phyloP scores from a whole-genome alignment of 2,113 vertebrate species.

The Archocentrus centrarchus region DNA sequence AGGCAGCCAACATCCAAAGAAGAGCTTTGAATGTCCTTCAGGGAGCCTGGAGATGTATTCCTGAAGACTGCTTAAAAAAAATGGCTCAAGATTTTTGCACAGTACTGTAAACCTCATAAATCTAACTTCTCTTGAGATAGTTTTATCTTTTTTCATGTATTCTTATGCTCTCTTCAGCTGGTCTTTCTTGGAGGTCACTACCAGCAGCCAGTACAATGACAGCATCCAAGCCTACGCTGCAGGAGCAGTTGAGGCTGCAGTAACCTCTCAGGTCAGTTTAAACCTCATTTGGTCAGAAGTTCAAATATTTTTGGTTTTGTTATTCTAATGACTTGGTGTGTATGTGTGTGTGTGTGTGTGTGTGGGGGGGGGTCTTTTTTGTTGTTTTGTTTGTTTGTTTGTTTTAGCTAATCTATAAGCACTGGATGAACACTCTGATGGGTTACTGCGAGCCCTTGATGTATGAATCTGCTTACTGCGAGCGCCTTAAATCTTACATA shows the following conservation, averaged over 20 bases:
- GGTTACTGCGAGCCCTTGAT: constrained; percentile 90
- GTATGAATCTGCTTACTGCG: constrained; percentile 84
- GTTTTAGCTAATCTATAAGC: constrained; percentile 91
- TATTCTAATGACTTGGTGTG: background rate
- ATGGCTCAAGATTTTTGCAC: background rate
- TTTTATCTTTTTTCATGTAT: background rate
- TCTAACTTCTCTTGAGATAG: no score
- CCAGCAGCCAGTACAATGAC: constrained; percentile 85
- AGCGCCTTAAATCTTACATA: constrained; percentile 88
- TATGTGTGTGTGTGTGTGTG: no score
- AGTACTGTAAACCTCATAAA: background rate
- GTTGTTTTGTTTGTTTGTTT: constrained; percentile 13
- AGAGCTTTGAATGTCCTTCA: no score
- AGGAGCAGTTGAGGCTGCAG: constrained; percentile 87
- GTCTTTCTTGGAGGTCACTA: constrained; percentile 89
- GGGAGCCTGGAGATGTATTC: no score
- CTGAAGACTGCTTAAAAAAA: background rate
- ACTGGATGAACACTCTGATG: constrained; percentile 97
- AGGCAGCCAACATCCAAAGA: no score
- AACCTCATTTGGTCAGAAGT: background rate
- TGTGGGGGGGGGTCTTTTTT: background rate
- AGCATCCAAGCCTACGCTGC: constrained; percentile 93
- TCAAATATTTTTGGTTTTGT: background rate
- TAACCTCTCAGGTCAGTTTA: constrained; percentile 85
- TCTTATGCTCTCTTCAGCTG: constrained; percentile 80